phyloP scores from a whole-genome alignment of 2,113 vertebrate species.

The Nyctereutes procyonoides region DNA sequence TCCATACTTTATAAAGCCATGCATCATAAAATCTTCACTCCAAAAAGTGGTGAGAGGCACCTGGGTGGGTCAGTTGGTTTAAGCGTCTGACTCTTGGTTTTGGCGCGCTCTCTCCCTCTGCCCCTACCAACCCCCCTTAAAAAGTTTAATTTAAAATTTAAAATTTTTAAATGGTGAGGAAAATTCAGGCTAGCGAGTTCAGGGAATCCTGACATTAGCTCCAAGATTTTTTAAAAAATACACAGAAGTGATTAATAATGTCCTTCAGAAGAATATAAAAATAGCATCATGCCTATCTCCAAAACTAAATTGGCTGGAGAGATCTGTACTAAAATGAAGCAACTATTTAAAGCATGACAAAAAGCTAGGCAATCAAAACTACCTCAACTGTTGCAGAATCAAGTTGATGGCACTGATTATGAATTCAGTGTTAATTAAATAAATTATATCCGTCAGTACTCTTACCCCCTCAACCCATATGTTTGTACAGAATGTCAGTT shows the following conservation, averaged over 20 bases:
- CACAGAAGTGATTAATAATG: background rate
- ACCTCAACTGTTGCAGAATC: background rate
- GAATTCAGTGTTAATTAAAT: slow-evolving; percentile 17
- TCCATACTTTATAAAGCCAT: background rate
- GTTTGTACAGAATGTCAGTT: background rate
- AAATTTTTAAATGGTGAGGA: background rate
- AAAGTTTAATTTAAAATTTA: background rate
- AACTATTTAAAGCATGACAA: slow-evolving; percentile 24
- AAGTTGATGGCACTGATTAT: background rate
- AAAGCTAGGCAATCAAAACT: slow-evolving; percentile 25
- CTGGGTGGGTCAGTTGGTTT: too few species aligned
- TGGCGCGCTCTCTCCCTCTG: background rate
- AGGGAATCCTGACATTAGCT: background rate
- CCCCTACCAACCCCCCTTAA: background rate
- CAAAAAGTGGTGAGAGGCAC: background rate
- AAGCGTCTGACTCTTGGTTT: background rate
- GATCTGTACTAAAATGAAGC: background rate
- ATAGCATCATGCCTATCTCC: background rate
- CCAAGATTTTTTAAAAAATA: background rate
- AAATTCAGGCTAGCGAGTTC: background rate
- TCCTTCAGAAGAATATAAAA: background rate
- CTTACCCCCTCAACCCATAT: background rate
- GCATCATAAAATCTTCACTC: background rate
- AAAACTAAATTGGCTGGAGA: background rate
- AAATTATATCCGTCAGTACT: background rate